These are phyloP conservation scores for Maconellicoccus hirsutus DNA, from an alignment of 1,140 invertebrate species.

Conservation along the genomic window DNA sequence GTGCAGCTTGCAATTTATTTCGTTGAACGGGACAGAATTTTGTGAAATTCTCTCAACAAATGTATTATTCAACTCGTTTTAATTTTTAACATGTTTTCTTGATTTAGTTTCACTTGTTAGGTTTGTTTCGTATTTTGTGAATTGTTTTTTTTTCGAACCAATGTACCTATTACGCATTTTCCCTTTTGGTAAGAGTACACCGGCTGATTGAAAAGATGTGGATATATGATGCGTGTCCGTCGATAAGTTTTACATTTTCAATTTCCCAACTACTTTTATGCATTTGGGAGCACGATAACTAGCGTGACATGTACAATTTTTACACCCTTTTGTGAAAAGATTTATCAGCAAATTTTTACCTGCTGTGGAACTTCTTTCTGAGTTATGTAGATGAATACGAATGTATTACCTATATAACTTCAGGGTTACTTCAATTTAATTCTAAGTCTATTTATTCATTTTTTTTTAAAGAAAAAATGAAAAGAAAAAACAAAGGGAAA, in stretches of 20 bases:
- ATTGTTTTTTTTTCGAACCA: neutral
- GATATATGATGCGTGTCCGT: neutral
- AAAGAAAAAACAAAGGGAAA: too few relatives aligned
- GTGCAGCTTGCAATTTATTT: neutral
- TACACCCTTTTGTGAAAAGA: neutral
- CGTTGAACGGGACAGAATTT: neutral
- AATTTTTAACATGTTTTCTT: neutral
- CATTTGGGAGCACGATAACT: neutral
- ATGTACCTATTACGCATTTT: neutral
- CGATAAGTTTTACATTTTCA: neutral
- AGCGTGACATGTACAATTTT: neutral
- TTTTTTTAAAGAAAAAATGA: too few relatives aligned
- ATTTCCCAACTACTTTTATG: neutral
- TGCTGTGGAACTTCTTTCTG: too few relatives aligned
- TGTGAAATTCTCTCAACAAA: neutral
- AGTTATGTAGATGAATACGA: too few relatives aligned
- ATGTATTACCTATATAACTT: too few relatives aligned
- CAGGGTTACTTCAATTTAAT: too few relatives aligned
- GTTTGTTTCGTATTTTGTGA: neutral
- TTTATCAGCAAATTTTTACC: neutral
- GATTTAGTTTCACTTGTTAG: neutral
- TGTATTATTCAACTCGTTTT: neutral
- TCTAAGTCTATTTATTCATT: too few relatives aligned
- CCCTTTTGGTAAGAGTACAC: too few relatives aligned
- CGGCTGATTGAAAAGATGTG: neutral